Conservation (phyloP, 92 coral and sea anemone genomes). For the Virgularia gustaviana region DNA sequence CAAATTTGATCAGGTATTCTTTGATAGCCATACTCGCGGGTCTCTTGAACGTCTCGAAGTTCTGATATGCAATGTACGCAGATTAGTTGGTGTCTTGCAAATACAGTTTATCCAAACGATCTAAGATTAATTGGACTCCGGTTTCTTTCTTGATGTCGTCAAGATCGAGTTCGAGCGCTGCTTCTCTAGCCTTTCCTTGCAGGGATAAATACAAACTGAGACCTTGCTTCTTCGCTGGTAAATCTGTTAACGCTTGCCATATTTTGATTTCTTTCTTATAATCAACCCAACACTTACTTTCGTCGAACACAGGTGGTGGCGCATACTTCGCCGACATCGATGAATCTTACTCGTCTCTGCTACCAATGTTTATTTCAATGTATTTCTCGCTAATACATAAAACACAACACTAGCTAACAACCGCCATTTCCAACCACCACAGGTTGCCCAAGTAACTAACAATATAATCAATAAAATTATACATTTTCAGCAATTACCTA, state of each 20-base stretch:
- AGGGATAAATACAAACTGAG: constrained; percentile 9
- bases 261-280: constrained; percentile 17
- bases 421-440: too few species aligned
- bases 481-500: too few species aligned
- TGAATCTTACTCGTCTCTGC: not conserved
- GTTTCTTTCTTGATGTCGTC: constrained; percentile 18
- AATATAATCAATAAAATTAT: too few species aligned
- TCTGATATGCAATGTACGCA: constrained; percentile 31
- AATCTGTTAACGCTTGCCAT: constrained; percentile 19
- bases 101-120: constrained; percentile 34
- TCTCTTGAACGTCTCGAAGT: constrained; percentile 26
- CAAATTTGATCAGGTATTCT: constrained; percentile 23
- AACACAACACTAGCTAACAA: too few species aligned
- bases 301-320: not conserved
- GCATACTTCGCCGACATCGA: not conserved
- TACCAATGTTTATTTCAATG: not conserved
- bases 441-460: too few species aligned
- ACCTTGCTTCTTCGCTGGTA: constrained; percentile 17
- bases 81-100: constrained; percentile 29
- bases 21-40: constrained; percentile 30
- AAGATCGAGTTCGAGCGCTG: constrained; percentile 29
- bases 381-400: not conserved
- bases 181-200: constrained; percentile 27
- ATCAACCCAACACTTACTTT: not conserved
- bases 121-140: constrained; percentile 21